Base-by-base conservation (phyloP, 2,888 invertebrate species). In the Philereme transversata region DNA sequence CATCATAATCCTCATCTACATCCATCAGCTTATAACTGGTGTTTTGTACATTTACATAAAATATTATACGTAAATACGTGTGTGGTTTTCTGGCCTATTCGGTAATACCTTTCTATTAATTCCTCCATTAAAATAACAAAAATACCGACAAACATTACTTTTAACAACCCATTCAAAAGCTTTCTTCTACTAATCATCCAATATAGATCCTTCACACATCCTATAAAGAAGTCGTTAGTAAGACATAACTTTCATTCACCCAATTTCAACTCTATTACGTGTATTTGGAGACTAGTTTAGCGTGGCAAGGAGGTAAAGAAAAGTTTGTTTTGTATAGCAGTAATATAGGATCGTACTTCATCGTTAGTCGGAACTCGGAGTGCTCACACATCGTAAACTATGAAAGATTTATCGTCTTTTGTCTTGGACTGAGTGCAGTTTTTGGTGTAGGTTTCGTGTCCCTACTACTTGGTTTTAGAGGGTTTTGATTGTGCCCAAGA, bases 301-400 rank as follows among this genome's bases (percentile, higher is more conserved):
- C 47, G 34, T 41, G 33, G 45, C 50, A 59, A 65, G n/a, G 33
- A 57, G 60, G 44, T 52, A 64, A 56, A 64, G 51, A 65, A 70
- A 69, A 68, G 60, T 63, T 62, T 65, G 67, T 64, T 46, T 64
- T 62, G 38, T 57, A 53, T 52, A 40, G 53, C 60, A 60, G 54
- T 47, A 52, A 64, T 60, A 48, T 49, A 59, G 44, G 59, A 49
- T 69, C 72, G 70, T 75, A 69, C 69, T 64, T 73, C 70, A 72
- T 75, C 65, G 69, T 77, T 75, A 79, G 75, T 68, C 67, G 69
- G 67, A 68, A 79, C 74, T 68, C 67, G 69, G 67, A 68, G 57
- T 70, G 70, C 62, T 70, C 69, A 73, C 73, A 63, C 69, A 68
- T 75, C 71, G 69, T 69, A 68, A 68, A 71, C 68, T 70, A 67